phyloP scores from a whole-genome alignment of 2,888 invertebrate species.

The Pinctada fucata region DNA sequence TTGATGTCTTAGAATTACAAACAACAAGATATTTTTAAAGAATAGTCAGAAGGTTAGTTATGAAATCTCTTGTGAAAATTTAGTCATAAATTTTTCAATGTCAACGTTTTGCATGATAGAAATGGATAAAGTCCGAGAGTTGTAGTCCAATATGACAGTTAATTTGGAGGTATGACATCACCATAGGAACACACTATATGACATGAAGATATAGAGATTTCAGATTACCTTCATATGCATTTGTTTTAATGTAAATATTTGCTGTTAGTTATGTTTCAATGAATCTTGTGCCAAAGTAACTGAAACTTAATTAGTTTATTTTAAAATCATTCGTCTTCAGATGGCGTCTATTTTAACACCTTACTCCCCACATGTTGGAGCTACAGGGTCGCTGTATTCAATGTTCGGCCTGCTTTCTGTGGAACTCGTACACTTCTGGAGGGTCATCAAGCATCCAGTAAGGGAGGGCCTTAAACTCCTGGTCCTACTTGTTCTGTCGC shows the following conservation, averaged over 20 bases:
- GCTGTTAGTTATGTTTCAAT: neutral
- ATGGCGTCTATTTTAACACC: slow-evolving; percentile 53
- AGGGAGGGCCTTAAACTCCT: slow-evolving; percentile 54
- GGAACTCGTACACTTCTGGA: slow-evolving; percentile 67
- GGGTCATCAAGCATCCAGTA: slow-evolving; percentile 50
- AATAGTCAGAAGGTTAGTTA: no score
- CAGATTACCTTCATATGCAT: no score
- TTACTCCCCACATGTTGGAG: slow-evolving; percentile 60
- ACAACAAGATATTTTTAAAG: no score
- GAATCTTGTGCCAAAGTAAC: neutral
- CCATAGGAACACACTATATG: no score
- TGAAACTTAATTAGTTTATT: neutral
- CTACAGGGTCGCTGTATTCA: slow-evolving; percentile 60
- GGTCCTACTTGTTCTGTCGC: slow-evolving; percentile 41
- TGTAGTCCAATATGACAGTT: no score
- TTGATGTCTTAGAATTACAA: no score
- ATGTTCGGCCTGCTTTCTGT: slow-evolving; percentile 59
- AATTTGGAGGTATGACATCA: no score
- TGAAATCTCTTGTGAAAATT: no score
- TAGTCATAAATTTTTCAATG: no score
- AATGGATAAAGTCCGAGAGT: no score
- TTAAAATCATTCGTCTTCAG: neutral
- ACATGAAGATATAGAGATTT: no score
- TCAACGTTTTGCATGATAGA: no score
- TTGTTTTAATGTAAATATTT: neutral